Conservation (phyloP, 2,113 vertebrate genomes). For the Malurus cyaneus region DNA sequence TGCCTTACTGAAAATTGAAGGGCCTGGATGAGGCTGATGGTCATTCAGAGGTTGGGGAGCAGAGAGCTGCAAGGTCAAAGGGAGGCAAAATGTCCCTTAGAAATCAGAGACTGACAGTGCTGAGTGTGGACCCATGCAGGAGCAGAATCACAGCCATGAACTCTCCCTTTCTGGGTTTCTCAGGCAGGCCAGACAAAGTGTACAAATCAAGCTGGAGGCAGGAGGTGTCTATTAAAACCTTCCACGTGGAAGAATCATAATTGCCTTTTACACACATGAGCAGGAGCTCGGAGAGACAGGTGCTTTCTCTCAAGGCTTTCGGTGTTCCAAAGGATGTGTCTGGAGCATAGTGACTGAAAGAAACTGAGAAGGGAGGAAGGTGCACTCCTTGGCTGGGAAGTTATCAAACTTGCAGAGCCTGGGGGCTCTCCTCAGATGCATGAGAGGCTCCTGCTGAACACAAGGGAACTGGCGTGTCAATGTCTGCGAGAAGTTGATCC, state of each 20-base stretch:
- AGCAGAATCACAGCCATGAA: rapidly evolving
- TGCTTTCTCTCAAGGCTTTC: background rate
- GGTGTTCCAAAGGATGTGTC: background rate
- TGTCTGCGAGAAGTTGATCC: background rate
- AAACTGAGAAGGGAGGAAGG: background rate
- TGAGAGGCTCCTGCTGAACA: background rate
- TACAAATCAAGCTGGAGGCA: background rate
- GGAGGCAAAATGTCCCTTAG: rapidly evolving
- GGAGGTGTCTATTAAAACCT: background rate
- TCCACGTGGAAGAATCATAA: background rate
- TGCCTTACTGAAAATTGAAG: background rate
- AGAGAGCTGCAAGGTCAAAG: background rate
- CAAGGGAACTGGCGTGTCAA: background rate
- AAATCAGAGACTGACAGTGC: background rate
- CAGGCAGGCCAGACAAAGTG: background rate
- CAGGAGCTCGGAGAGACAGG: background rate
- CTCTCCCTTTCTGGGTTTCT: background rate
- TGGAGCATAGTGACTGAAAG: background rate
- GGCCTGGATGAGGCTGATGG: background rate
- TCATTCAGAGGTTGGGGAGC: background rate
- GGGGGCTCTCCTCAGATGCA: background rate
- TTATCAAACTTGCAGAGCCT: conserved; percentile 8
- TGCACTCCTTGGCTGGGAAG: background rate
- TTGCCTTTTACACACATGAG: background rate
- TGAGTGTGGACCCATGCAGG: background rate